Conservation (phyloP, 2,888 invertebrate species). For the Volucella inflata region DNA sequence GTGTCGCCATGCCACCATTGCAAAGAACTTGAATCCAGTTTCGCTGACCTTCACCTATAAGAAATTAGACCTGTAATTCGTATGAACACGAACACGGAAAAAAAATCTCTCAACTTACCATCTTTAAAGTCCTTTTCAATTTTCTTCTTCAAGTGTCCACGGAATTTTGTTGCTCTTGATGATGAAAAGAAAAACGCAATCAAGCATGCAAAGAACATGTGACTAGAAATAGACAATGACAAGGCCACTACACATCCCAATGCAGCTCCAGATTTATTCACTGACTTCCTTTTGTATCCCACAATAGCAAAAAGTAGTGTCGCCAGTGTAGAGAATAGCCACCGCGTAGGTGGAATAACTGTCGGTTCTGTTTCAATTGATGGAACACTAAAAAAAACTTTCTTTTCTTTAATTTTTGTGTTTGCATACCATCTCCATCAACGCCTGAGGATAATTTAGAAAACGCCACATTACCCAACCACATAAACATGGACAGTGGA, state of each 20-base stretch:
- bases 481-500: conserved; percentile 90
- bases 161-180: conserved; percentile 92
- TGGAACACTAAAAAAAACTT: not conserved
- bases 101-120: conserved; percentile 84
- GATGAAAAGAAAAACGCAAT: conserved; percentile 91
- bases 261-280: conserved; percentile 89
- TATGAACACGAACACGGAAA: not conserved
- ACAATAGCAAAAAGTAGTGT: conserved; percentile 88
- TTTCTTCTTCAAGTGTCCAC: conserved; percentile 87
- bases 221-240: conserved; percentile 90
- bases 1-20: conserved; percentile 93
- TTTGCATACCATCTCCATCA: conserved; percentile 85
- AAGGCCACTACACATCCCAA: conserved; percentile 90
- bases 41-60: conserved; percentile 90
- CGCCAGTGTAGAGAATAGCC: conserved; percentile 82
- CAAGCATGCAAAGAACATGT: conserved; percentile 89
- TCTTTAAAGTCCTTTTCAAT: conserved; percentile 92
- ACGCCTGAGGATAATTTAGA: conserved; percentile 85
- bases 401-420: not conserved
- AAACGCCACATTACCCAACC: conserved; percentile 89
- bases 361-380: conserved; percentile 77
- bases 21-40: conserved; percentile 96
- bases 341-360: conserved; percentile 82
- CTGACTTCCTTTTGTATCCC: conserved; percentile 88
- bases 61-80: not conserved